Base-by-base conservation (phyloP, 2,797 vertebrate genomes). In the Anas flavirostris region DNA sequence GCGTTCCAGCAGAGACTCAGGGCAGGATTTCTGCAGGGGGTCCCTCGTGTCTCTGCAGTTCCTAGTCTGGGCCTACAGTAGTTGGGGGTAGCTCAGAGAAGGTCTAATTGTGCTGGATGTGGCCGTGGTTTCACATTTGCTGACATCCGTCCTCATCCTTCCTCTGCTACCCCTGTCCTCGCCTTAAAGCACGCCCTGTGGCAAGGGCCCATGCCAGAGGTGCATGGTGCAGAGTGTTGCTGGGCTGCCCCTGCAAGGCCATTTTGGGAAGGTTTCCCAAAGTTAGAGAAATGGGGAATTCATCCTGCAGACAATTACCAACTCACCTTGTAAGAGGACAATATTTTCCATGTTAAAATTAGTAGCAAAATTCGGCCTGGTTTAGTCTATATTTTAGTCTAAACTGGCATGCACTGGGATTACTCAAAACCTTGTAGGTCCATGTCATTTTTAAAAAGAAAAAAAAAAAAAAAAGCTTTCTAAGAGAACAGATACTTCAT, bases 141-240 rank as follows among this genome's bases (percentile, higher is more conserved):
- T 79, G 39, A 48, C 63, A n/a, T 70, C 39, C 74, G 13, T 53
- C 80, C 31, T 66, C 12, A 13, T 87, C 26, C 69, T 44, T 59
- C 28, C 10, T 10, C 37, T 35, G 28, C 18, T 56, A 31, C 23
- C 17, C 33, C 26, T 56, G 12, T 41, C 59, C 50, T 33, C 2
- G 21, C 17, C 52, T 70, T 8, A 56, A 46, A 64, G 35, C 0
- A 5, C 26, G 9, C 12, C n/a, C n/a, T 13, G 0, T 13, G 35
- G 4, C 8, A 16, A n/a, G 41, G 18, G 43, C 18, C 73, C 5
- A 9, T 7, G 9, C 0, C 3, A 59, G 14, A 39, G 16, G 7
- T 13, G 41, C 0, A 11, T 48, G 53, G 35, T 25, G 80, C 39
- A n/a, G 44, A 28, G 15, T 3, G 0, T 1, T 16, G 50, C 4